Evolutionary conservation across 2,888 invertebrate species (phyloP), one percentile per base, ranked within the genome.

Genomic region (Seira musarum): DNA sequence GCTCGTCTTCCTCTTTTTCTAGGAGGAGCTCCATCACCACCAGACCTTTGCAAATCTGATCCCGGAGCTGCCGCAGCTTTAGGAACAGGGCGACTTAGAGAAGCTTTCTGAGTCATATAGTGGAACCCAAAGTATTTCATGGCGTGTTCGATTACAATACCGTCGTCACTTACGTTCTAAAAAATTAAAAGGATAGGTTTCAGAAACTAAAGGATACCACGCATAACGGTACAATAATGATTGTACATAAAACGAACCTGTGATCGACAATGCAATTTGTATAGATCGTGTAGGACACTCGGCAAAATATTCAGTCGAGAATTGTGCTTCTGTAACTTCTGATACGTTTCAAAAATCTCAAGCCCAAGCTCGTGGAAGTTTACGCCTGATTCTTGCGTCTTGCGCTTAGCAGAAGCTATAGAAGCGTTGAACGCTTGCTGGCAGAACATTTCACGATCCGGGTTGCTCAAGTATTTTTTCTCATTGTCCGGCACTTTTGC

Each of bases 391-490:
- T 76, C 61, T 0, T 30, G 13, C 8, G 72, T 70, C 40, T 74
- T 82, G 65, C 73, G 69, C 25, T 79, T 76, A 1, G 83, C 78
- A 13, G 93, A 93, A 88, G 94, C 93, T 8, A 93, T 90, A 85
- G 94, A 93, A 83, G 94, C 91, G 0, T 93, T 92, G 82, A 94
- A 91, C 0, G 96, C 95, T 89, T 94, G 94, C 76, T 94, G 93
- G 0, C 94, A 93, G 76, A 96, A 90, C 87, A 94, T 93, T 86
- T 94, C 93, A 76, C 97, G 92, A 88, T 97, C 97, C 1, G 92
- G 92, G 88, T 97, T 96, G 49, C 95, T 92, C 79, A 98, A 91
- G 88, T 96, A 97, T 87, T 93, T 93, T 87, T 96, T 97, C 87
- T 96, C 96, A 1, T 92, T 91, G 83, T 97, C 97, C 0, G 97